Base-by-base conservation (phyloP, 2,888 invertebrate genomes). In the Fabriciana adippe region DNA sequence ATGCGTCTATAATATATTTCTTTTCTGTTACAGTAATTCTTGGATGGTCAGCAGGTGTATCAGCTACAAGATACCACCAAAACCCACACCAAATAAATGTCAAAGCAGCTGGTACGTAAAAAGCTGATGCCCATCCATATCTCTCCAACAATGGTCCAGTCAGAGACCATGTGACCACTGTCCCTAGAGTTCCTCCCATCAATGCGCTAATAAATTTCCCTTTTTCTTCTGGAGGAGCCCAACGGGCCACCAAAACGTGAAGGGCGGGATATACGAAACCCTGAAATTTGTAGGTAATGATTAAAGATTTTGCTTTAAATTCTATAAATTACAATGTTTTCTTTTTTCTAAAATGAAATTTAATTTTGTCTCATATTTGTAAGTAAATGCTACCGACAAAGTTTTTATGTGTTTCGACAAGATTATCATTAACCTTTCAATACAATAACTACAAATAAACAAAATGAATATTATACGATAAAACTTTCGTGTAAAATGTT, bases 201-300 rank as follows among this genome's bases (percentile, higher is more conserved):
- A 96, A 88, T 0, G 95, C 94, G 75, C 95, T 94, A 0, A 96
- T 91, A 78, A 96, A 96, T 79, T 95, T 95, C 11, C 95, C 94
- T 80, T 95, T 95, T 80, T 96, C 96, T n/a, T 94, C 92, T 1
- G 96, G 95, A 0, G 96, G 96, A 0, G 95, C 93, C 96, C 96
- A 96, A 76, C 94, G 93, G 0, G 96, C 95, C 5, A 96, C 94
- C 68, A 96, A 79, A 4, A 93, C 93, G 73, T 95, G 95, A 13
- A 94, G 88, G 5, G 94, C 91, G 3, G 95, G 95, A 81, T 95
- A 95, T 31, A 93, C 84, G 26, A 94, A 89, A 13, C 95, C 95
- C 91, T 94, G 78, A 59, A 48, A 71, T 16, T 50, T 51, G 31
- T 61, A 16, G 35, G 0, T 51, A 61, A 26, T 26, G 26, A 26